Conservation (phyloP, 1,140 invertebrate species). For the Trichomalopsis sarcophagae region DNA sequence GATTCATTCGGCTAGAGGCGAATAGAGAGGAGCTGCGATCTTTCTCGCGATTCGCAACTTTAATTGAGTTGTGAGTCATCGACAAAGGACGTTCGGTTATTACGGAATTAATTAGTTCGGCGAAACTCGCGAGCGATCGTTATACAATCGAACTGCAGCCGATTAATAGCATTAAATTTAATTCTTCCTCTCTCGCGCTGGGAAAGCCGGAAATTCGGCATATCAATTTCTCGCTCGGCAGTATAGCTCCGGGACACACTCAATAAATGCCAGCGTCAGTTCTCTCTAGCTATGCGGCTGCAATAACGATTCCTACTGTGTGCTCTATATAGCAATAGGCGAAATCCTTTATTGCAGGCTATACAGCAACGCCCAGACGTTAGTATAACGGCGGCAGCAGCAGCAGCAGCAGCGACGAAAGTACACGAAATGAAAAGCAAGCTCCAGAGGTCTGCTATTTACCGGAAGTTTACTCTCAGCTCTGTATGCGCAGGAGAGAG, state of each 20-base stretch:
- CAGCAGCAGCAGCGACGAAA: background rate
- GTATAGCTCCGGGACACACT: background rate
- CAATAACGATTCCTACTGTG: constrained; percentile 5
- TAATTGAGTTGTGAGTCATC: background rate
- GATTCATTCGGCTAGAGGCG: background rate
- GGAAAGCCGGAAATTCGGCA: background rate
- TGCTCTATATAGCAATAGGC: background rate
- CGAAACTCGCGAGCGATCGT: background rate
- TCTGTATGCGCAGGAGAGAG: background rate
- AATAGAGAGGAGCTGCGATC: background rate
- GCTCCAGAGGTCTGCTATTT: constrained; percentile 9
- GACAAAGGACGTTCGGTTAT: background rate
- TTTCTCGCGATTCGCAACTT: background rate
- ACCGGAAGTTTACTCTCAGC: background rate
- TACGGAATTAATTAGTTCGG: background rate
- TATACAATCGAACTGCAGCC: too few relatives aligned
- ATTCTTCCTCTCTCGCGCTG: too few relatives aligned
- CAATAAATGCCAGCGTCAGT: constrained; percentile 8
- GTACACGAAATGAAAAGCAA: constrained; percentile 26
- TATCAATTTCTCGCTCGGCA: background rate
- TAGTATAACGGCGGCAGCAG: background rate
- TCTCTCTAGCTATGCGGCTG: background rate
- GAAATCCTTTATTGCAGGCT: background rate
- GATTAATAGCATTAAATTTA: too few relatives aligned
- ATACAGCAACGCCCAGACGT: background rate